Base-by-base conservation (phyloP, 2,113 vertebrate species). In the Onychostruthus taczanowskii region DNA sequence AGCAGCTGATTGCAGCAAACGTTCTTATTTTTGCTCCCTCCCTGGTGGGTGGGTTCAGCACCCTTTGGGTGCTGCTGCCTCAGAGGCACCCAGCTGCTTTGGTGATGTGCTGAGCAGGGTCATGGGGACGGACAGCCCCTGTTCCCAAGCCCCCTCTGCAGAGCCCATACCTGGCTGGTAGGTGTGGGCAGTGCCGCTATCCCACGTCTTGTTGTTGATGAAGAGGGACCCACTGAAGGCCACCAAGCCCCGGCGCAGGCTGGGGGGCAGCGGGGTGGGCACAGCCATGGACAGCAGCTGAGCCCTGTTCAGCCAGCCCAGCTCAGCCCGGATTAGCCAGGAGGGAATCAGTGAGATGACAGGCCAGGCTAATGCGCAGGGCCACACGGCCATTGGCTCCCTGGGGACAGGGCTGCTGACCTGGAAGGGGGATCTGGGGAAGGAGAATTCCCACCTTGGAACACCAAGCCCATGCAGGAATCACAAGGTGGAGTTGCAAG, bases 141-240 rank as follows among this genome's bases (percentile, higher is more conserved):
- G 7, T 23, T 17, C 5, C 52, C 43, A 6, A n/a, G 2, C 7
- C 47, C 58, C 3, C 23, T 16, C 24, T 0, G 0, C 49, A 43
- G 33, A 78, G 35, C 33, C 75, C 20, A 2, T 95, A 99, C 99
- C 99, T 96, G 97, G 89, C 33, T 85, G 87, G 84, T 97, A 92
- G 35, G 61, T 63, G 49, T 90, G 97, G 59, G 92, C 91, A 87
- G 98, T 67, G 3, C 95, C 41, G 1, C 96, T 97, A 84, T 99
- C 98, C 37, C 86, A 47, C 0, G 98, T 98, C 97, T 97, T 98
- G 97, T 98, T 98, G 96, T 97, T 98, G 81, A 97, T 95, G 94
- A 98, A 98, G 74, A 98, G 96, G 5, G 98, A 98, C 47, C 98
- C 63, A 37, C 98, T 98, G 90, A 97, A 95, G 0, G 95, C 97